Evolutionary conservation across 2,797 vertebrate genomes (phyloP).

Genomic region (Taeniopygia guttata): DNA sequence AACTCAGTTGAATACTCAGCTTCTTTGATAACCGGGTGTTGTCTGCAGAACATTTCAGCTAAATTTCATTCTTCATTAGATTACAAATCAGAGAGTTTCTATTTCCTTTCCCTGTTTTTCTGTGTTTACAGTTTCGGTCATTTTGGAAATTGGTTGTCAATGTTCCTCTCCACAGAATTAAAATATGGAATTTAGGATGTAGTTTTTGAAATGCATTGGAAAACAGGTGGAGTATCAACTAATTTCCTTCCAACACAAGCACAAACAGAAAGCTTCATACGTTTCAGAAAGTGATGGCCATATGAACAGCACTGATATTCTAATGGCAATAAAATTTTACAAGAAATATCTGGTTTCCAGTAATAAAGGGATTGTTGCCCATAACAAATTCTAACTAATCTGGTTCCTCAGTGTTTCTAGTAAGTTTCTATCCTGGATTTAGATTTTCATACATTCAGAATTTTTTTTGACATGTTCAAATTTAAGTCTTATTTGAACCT

Average conservation of each 20-base stretch:
- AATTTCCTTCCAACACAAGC: neutral
- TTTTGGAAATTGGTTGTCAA: neutral
- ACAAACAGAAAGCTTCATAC: neutral
- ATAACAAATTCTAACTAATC: neutral
- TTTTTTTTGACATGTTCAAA: neutral
- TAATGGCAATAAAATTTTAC: neutral
- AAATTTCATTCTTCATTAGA: neutral
- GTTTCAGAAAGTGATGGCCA: neutral
- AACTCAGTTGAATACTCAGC: neutral
- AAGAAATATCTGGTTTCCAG: neutral
- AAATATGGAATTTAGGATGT: neutral
- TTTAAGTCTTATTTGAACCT: neutral
- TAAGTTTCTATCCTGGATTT: neutral
- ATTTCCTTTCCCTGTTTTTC: neutral
- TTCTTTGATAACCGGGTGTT: neutral
- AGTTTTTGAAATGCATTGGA: neutral
- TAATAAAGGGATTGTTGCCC: neutral
- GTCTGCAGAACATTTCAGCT: neutral
- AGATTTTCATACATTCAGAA: neutral
- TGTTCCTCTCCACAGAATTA: neutral
- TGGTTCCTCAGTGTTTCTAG: neutral
- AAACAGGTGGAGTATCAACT: neutral
- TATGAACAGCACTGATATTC: neutral
- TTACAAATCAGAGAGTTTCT: neutral
- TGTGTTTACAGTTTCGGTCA: neutral